A percentile compares a stretch with the other conserved stretches of the same genome.
phyloP scores from a whole-genome alignment of 1,140 invertebrate species.

The Acyrthosiphon pisum region DNA sequence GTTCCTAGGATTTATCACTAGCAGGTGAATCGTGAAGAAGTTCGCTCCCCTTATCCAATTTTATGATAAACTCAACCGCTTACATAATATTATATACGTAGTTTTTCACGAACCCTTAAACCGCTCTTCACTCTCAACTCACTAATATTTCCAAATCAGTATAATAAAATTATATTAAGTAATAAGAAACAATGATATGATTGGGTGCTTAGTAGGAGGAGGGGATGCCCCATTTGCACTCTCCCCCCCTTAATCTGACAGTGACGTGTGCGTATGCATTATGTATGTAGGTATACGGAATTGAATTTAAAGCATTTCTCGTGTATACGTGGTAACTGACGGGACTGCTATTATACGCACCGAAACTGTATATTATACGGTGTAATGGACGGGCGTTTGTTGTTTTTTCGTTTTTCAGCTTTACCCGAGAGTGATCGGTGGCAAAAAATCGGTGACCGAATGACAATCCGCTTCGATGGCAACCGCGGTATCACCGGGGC shows the following conservation, averaged over 20 bases:
- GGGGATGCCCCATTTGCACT: neutral
- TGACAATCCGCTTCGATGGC: slow-evolving; percentile 20
- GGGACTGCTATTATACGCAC: neutral
- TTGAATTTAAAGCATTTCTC: neutral
- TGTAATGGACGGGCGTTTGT: neutral
- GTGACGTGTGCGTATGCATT: neutral
- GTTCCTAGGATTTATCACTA: neutral
- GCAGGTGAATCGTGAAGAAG: neutral
- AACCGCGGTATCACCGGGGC: neutral
- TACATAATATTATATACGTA: neutral
- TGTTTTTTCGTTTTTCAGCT: slow-evolving; percentile 31
- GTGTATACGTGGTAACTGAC: neutral
- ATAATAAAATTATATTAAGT: neutral
- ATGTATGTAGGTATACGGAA: neutral
- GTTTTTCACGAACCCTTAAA: neutral
- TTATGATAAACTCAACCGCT: neutral
- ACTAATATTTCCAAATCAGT: neutral
- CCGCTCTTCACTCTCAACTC: neutral
- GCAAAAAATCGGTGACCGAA: slow-evolving; percentile 20
- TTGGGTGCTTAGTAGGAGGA: neutral
- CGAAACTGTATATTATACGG: neutral
- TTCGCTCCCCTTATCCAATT: neutral
- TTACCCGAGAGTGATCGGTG: slow-evolving; percentile 30
- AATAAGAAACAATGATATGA: neutral
- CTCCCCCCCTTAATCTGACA: neutral